Evolutionary conservation across 2,888 invertebrate species (phyloP), one percentile per base, ranked within the genome.

Genomic region (Gryllus longicercus): DNA sequence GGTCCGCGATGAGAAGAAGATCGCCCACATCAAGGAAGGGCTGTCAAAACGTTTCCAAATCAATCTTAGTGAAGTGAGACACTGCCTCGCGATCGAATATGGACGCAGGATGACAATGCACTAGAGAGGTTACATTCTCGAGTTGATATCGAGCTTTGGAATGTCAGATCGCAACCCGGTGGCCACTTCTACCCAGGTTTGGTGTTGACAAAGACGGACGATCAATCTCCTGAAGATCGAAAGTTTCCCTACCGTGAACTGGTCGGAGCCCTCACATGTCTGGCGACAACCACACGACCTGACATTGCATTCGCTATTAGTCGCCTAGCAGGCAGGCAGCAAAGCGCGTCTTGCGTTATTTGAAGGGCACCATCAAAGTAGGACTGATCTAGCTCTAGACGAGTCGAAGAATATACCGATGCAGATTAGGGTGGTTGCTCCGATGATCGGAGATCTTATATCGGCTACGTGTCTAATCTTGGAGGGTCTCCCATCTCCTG

Each of bases 321-420:
- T 21, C 21, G 21, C 21, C 21, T 21, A 21, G 21, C 1, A 14
- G 86, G 85, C 82, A 79, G 18, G 84, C 84, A 2, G 85, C 85
- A 0, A 85, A 86, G 78, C 80, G 84, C 3, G 83, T 86, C 0
- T 79, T 86, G 5, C 81, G 84, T 4, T 86, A 86, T 78, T 76
- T 85, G 18, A 83, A 83, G 79, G 83, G 82, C 23, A 85, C 84
- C 4, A 78, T 79, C 3, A 77, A 84, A 75, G 49, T 83, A 10
- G 84, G 84, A 50, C 78, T 86, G 11, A 38, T 50, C 81, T 78
- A 16, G 16, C 16, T 51, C 1, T 14, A 21, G 21, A 21, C 21
- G 21, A 21, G 21, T 21, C 21, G 51, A 51, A 51, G 51, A 14
- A 14, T 51, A 14, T 16, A 16, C 16, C 4, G 86, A 86, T 82